These are phyloP conservation scores for Zingel zingel DNA, from an alignment of 2,113 vertebrate genomes.

Conservation along the genomic window DNA sequence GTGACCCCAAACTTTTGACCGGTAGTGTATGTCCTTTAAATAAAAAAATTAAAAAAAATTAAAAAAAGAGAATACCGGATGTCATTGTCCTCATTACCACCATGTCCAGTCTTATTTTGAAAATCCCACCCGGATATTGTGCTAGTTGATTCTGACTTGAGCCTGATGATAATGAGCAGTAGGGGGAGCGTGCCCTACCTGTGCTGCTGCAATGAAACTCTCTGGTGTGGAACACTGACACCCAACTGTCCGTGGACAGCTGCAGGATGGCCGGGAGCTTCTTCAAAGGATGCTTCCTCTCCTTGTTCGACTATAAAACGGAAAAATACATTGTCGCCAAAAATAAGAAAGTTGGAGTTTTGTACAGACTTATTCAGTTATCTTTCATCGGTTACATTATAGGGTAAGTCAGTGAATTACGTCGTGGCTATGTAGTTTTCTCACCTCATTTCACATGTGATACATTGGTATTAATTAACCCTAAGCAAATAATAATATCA, in stretches of 20 bases:
- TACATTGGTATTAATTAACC: neutral
- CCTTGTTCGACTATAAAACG: constrained; percentile 91
- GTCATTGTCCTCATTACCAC: neutral
- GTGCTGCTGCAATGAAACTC: no score
- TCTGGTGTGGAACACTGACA: neutral
- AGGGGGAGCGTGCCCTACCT: no score
- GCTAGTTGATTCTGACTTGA: neutral
- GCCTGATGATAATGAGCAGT: no score
- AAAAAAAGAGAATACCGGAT: neutral
- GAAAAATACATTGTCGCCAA: constrained; percentile 91
- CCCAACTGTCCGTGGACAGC: neutral
- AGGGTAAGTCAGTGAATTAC: constrained; percentile 84
- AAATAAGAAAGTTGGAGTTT: constrained; percentile 91
- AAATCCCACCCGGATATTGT: neutral
- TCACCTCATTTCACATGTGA: neutral
- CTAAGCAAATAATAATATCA: neutral
- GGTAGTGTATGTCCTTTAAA: no score
- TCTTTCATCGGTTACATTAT: constrained; percentile 90
- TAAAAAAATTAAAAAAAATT: no score
- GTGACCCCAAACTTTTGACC: no score
- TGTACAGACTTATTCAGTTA: constrained; percentile 90
- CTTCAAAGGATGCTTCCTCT: constrained; percentile 76
- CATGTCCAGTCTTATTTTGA: neutral
- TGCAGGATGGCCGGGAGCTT: constrained; percentile 83
- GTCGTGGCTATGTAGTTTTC: neutral